Conservation (phyloP, 2,797 vertebrate species). For the Sciurus carolinensis region DNA sequence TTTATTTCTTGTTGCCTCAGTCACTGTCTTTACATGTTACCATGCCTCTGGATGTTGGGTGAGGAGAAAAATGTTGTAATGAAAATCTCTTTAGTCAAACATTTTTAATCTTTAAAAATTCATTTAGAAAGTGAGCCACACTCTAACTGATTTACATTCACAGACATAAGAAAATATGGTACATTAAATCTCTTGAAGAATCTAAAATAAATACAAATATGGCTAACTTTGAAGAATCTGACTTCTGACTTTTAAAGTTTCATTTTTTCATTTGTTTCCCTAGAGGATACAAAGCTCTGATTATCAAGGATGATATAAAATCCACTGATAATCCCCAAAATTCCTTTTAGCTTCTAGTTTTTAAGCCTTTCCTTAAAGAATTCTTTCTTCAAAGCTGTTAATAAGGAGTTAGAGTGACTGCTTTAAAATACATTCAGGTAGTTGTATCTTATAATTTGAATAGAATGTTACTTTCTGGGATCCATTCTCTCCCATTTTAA, state of each 20-base stretch:
- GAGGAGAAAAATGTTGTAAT: constrained; percentile 37
- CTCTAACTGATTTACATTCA: not conserved
- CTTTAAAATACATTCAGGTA: constrained; percentile 34
- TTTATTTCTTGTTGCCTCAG: not conserved
- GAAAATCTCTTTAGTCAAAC: not conserved
- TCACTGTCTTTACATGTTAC: not conserved
- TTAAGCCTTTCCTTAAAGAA: constrained; percentile 64
- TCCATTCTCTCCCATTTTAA: constrained; percentile 33
- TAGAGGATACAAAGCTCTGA: not conserved
- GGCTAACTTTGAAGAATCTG: not conserved
- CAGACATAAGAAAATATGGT: not conserved
- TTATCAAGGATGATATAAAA: constrained; percentile 60
- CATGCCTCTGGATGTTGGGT: not conserved
- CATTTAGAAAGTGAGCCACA: constrained; percentile 3
- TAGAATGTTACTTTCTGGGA: not conserved
- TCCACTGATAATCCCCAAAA: constrained; percentile 19
- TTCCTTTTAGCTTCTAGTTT: not conserved
- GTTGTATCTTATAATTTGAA: not conserved
- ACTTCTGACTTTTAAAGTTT: constrained; percentile 4
- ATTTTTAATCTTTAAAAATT: constrained; percentile 41
- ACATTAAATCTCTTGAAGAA: constrained; percentile 1
- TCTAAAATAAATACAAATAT: constrained; percentile 14
- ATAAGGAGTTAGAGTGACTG: not conserved
- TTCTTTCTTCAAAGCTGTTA: constrained; percentile 33
- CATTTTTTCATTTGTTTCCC: constrained; percentile 33